These are phyloP conservation scores for Gambusia affinis DNA, from an alignment of 2,113 vertebrate genomes.

Conservation along the genomic window DNA sequence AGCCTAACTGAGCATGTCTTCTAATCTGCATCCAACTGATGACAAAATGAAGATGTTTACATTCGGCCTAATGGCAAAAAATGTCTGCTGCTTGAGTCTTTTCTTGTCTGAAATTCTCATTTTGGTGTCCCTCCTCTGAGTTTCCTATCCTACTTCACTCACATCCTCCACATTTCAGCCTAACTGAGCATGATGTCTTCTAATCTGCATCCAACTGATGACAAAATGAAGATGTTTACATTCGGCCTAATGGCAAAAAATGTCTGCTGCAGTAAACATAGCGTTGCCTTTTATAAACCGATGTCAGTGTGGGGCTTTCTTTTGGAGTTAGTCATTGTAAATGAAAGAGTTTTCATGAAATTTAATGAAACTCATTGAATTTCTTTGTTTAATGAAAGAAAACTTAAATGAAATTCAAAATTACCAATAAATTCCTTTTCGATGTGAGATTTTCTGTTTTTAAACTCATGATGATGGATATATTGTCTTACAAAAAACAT, in stretches of 20 bases:
- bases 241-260: constrained; percentile 32
- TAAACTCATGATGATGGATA: no score
- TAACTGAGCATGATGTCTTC: constrained; percentile 26
- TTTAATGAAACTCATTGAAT: background rate
- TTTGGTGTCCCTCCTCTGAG: background rate
- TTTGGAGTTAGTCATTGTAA: constrained; percentile 6
- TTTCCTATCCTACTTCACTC: constrained; percentile 14
- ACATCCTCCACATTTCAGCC: constrained; percentile 20
- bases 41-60: no score
- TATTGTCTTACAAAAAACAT: no score
- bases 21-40: no score
- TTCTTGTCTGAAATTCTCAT: constrained; percentile 24
- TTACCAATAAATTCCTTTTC: background rate
- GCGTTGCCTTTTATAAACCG: constrained; percentile 14
- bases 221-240: constrained; percentile 46
- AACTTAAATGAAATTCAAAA: constrained; percentile 18
- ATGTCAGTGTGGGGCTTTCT: constrained; percentile 13
- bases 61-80: no score
- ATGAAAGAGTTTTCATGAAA: constrained; percentile 11
- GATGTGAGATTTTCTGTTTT: constrained; percentile 7
- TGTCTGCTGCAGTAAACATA: constrained; percentile 2
- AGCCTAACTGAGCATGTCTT: no score
- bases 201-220: constrained; percentile 55
- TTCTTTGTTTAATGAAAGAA: constrained; percentile 31
- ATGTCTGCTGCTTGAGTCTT: no score